Evolutionary conservation across 2,888 invertebrate species (phyloP).

Genomic region (Aethes cnicana): DNA sequence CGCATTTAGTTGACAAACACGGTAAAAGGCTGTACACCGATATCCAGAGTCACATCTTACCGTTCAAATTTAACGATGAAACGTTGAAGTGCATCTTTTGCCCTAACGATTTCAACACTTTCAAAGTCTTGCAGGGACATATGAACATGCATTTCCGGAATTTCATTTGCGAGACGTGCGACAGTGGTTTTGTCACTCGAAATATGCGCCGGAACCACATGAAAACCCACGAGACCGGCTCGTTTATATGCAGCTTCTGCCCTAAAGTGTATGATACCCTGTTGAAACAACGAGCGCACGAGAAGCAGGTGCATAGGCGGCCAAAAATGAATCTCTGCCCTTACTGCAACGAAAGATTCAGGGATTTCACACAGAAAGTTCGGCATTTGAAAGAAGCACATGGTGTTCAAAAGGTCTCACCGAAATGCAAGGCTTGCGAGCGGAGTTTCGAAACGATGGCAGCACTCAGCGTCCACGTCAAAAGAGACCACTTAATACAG

Average conservation of each 20-base stretch:
- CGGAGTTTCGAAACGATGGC: slow-evolving; percentile 26
- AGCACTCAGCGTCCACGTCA: slow-evolving; percentile 21
- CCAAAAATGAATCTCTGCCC: slow-evolving; percentile 54
- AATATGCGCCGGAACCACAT: slow-evolving; percentile 54
- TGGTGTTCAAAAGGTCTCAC: slow-evolving; percentile 40
- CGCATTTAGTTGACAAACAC: slow-evolving; percentile 33
- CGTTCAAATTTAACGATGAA: slow-evolving; percentile 51
- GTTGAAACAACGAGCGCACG: slow-evolving; percentile 67
- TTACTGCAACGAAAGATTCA: slow-evolving; percentile 58
- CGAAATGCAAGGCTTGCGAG: slow-evolving; percentile 26
- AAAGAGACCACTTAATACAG: slow-evolving; percentile 26
- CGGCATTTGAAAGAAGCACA: slow-evolving; percentile 54
- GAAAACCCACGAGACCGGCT: slow-evolving; percentile 54
- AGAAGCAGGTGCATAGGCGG: slow-evolving; percentile 62
- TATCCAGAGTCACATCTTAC: slow-evolving; percentile 49
- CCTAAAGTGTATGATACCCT: slow-evolving; percentile 73
- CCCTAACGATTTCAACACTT: slow-evolving; percentile 37
- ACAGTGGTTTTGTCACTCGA: slow-evolving; percentile 54
- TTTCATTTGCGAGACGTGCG: slow-evolving; percentile 46
- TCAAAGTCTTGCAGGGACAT: slow-evolving; percentile 47
- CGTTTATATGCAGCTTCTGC: slow-evolving; percentile 60
- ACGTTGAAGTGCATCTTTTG: slow-evolving; percentile 43
- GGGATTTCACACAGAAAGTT: slow-evolving; percentile 50
- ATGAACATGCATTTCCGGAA: slow-evolving; percentile 49
- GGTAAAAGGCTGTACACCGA: slow-evolving; percentile 39